Base-by-base conservation (phyloP, 1,140 invertebrate species). In the Nephila pilipes region DNA sequence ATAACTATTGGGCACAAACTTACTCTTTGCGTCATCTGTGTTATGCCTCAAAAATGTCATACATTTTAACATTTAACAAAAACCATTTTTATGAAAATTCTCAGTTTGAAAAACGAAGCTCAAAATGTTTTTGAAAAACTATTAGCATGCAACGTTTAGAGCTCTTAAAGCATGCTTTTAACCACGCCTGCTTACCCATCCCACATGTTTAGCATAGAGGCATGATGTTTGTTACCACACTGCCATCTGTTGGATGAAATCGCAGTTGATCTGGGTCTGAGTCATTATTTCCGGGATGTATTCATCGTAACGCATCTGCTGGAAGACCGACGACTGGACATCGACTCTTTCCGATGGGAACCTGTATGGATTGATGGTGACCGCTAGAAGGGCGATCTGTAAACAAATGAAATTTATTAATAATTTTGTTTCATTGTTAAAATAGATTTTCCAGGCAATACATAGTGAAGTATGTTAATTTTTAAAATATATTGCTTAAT, bases 191-290 rank as follows among this genome's bases (percentile, higher is more conserved):
- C 93, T 94, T 94, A 94, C 93, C 93, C 93, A 91, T 94, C 90
- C 93, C 57, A 94, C 69, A 94, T 65, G 90, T 92, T 94, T 69
- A 93, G 88, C 88, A 93, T 91, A 89, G 81, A 65, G 83, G 83
- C 93, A 94, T 90, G 90, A 92, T 94, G 93, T 94, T 94, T 94
- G 87, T 90, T 81, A 92, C 93, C 83, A 85, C 89, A 91, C 69
- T 94, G 93, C 93, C 93, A 94, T 88, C 93, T 94, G 75, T 14
- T 83, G 85, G 65, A 83, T 10, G 90, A 87, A 87, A 88, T 79
- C 20, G 93, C 88, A 63, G 89, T 90, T 46, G 83, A 87, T 57
- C 93, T 38, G 6, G 92, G 92, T 69, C 88, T 69, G 69, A 83
- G 57, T 90, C 80, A 54, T 87, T 93, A 75, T 58, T 90, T 18